Evolutionary conservation across 1,140 invertebrate genomes (phyloP).

Genomic region (Gryon sp.): DNA sequence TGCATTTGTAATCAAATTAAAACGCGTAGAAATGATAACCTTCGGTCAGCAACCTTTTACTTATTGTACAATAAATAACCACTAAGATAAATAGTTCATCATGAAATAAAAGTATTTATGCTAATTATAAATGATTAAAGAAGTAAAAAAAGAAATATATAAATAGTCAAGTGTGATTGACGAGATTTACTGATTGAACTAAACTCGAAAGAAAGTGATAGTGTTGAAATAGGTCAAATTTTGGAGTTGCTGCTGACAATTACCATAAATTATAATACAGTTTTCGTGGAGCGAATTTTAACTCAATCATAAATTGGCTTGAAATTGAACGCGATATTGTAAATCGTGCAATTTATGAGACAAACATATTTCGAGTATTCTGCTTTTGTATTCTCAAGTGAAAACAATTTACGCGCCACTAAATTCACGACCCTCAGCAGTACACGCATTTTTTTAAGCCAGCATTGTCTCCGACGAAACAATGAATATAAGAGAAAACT

Average conservation of each 20-base stretch:
- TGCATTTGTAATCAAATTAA: background rate
- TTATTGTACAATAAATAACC: background rate
- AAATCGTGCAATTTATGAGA: background rate
- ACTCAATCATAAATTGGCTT: background rate
- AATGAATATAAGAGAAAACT: slow-evolving; percentile 53
- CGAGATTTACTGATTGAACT: too few species aligned
- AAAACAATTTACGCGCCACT: slow-evolving; percentile 7
- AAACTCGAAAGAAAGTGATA: too few species aligned
- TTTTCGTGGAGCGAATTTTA: background rate
- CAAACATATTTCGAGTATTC: background rate
- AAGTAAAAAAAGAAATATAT: background rate
- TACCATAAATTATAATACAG: slow-evolving; percentile 4
- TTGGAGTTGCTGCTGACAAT: too few species aligned
- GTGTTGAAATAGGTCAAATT: slow-evolving; percentile 17
- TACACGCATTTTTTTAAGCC: slow-evolving; percentile 43
- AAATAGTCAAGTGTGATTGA: background rate
- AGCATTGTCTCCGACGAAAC: slow-evolving; percentile 58
- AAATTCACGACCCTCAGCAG: slow-evolving; percentile 29
- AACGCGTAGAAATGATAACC: background rate
- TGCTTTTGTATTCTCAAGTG: background rate
- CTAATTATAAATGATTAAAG: background rate
- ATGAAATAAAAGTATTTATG: background rate
- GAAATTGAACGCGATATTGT: background rate
- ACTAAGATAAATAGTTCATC: background rate
- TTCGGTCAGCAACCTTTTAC: background rate